Base-by-base conservation (phyloP, 2,888 invertebrate genomes). In the Clitarchus hookeri region DNA sequence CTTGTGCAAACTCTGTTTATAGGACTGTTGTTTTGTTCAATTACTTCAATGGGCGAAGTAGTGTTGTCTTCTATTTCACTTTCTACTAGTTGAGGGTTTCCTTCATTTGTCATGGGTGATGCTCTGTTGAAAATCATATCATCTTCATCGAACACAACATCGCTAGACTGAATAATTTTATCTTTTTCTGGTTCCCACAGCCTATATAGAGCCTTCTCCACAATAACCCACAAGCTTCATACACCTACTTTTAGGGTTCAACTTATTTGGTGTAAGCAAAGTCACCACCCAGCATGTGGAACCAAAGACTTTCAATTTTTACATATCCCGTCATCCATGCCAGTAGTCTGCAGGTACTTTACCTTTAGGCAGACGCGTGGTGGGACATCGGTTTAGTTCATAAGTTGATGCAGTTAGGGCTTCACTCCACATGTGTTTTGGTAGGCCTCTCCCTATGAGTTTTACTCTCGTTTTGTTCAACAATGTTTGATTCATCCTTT, bases 321-420 rank as follows among this genome's bases (percentile, higher is more conserved):
- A 9, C 82, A 82, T 36, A 6, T 82, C 26, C 25, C 25, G 12
- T 82, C 23, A 6, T 82, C 82, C 82, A 82, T 82, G 23, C 82
- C 82, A 82, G 23, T 36, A 36, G 19, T 82, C 12, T 82, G 25
- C 82, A 82, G 25, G 82, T 44, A 82, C 82, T 27, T 44, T 36
- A 19, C 25, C 82, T 4, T 27, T 36, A 23, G 82, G 12, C n/a
- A n/a, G n/a, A n/a, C n/a, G n/a, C 25, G 4, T 44, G 23, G 82
- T 82, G 9, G 82, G 16, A 82, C 82, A 36, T 82, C 82, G 8
- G 25, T 82, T 82, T 19, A 82, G 82, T 44, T 82, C 82, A 82
- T 82, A 82, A n/a, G n/a, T n/a, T n/a, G n/a, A n/a, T n/a, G n/a
- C n/a, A n/a, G n/a, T n/a, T n/a, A n/a, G n/a, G n/a, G 23, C 36